These are phyloP conservation scores for Pyrrhia umbra DNA, from an alignment of 2,888 invertebrate species.

Conservation along the genomic window DNA sequence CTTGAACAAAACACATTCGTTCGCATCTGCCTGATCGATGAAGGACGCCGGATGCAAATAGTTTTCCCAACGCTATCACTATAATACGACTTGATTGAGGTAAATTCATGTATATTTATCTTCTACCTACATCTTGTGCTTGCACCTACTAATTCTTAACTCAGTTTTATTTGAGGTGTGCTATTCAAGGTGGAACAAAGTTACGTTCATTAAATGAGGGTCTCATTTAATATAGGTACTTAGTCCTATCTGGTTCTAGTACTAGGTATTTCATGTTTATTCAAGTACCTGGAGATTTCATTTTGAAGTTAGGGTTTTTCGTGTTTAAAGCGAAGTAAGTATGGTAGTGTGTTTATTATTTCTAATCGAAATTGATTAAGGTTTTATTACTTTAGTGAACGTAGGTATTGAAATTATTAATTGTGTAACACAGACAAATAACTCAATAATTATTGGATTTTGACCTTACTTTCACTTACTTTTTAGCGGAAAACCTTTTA, in stretches of 20 bases:
- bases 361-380: too few relatives aligned
- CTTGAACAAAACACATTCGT: not conserved
- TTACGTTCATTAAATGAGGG: constrained; percentile 26
- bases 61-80: constrained; percentile 1
- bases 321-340: constrained; percentile 17
- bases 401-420: too few relatives aligned
- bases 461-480: too few relatives aligned
- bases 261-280: not conserved
- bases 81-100: constrained; percentile 6
- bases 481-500: not conserved
- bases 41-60: constrained; percentile 16
- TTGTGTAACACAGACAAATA: too few relatives aligned
- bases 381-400: too few relatives aligned
- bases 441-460: too few relatives aligned
- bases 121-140: not conserved
- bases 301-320: not conserved
- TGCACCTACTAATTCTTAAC: not conserved
- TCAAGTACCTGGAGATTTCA: constrained; percentile 16
- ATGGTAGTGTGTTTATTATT: too few relatives aligned
- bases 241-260: constrained; percentile 6
- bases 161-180: constrained; percentile 24
- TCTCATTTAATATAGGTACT: too few relatives aligned
- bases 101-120: constrained; percentile 5
- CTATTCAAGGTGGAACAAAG: constrained; percentile 5
- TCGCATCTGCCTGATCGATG: not conserved